A percentile compares a stretch with the other conserved stretches of the same genome.
phyloP scores from a whole-genome alignment of 2,113 vertebrate species.

The Tragelaphus imberbis region DNA sequence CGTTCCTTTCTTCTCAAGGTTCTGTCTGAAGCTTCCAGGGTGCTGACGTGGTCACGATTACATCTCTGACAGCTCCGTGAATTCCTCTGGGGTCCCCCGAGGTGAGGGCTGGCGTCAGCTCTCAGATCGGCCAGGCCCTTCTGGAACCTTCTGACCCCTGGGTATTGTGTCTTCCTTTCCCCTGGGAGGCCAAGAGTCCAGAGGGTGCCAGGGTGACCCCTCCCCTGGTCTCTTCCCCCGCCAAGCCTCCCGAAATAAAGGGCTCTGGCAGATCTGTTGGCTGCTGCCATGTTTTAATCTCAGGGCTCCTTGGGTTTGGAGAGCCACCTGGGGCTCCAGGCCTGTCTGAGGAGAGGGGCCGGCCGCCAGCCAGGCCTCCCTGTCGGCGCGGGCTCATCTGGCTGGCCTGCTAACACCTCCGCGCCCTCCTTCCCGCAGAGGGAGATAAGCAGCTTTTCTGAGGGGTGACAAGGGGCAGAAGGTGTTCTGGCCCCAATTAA shows the following conservation, averaged over 20 bases:
- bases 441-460: constrained; percentile 59
- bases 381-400: neutral
- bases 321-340: neutral
- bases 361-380: neutral
- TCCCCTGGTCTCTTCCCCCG: neutral
- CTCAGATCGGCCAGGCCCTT: neutral
- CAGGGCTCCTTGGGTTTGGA: neutral
- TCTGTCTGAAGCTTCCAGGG: neutral
- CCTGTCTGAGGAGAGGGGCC: neutral
- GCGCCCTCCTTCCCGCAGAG: constrained; percentile 22
- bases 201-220: neutral
- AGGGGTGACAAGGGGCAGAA: neutral
- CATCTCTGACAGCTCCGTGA: neutral
- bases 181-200: neutral
- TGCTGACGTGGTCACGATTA: neutral
- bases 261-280: neutral
- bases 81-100: neutral
- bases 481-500: neutral
- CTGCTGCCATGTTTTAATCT: neutral
- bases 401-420: neutral
- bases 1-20: neutral
- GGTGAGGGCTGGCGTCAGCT: neutral
- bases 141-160: neutral
- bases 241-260: neutral
- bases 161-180: neutral